Conservation (phyloP, 2,888 invertebrate genomes). For the Oscheius sp. region DNA sequence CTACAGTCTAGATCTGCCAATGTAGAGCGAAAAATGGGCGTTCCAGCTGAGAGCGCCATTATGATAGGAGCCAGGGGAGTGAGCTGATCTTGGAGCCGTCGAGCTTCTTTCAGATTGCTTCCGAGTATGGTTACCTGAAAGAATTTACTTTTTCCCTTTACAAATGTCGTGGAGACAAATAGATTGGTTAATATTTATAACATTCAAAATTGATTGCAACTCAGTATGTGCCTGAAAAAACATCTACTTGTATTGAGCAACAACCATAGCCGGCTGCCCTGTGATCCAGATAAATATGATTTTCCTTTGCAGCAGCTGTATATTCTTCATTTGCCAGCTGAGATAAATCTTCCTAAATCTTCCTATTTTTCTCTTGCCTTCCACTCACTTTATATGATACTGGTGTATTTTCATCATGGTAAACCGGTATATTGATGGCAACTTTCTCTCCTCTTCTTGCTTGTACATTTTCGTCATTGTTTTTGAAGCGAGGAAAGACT, state of each 20-base stretch:
- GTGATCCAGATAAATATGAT: constrained; percentile 96
- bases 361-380: background rate
- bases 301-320: constrained; percentile 79
- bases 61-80: constrained; percentile 95
- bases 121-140: constrained; percentile 82
- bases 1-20: constrained; percentile 95
- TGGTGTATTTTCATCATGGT: constrained; percentile 84
- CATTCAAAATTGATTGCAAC: too few relatives aligned
- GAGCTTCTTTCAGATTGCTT: constrained; percentile 88
- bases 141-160: too few relatives aligned
- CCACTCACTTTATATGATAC: constrained; percentile 75
- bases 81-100: constrained; percentile 93
- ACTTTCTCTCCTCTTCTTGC: constrained; percentile 91
- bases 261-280: constrained; percentile 99
- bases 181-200: too few relatives aligned
- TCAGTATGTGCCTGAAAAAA: too few relatives aligned
- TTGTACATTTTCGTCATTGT: constrained; percentile 90
- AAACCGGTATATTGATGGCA: constrained; percentile 91
- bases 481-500: constrained; percentile 73
- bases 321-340: constrained; percentile 52
- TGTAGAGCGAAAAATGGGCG: constrained; percentile 83
- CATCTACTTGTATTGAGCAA: constrained; percentile 68
- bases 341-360: constrained; percentile 77
- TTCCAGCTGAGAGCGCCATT: constrained; percentile 96
- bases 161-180: background rate